Percentiles rank a stretch among this genome's conserved stretches.
These are phyloP conservation scores for Aplochiton taeniatus DNA, from an alignment of 2,797 vertebrate species.

Conservation along the genomic window DNA sequence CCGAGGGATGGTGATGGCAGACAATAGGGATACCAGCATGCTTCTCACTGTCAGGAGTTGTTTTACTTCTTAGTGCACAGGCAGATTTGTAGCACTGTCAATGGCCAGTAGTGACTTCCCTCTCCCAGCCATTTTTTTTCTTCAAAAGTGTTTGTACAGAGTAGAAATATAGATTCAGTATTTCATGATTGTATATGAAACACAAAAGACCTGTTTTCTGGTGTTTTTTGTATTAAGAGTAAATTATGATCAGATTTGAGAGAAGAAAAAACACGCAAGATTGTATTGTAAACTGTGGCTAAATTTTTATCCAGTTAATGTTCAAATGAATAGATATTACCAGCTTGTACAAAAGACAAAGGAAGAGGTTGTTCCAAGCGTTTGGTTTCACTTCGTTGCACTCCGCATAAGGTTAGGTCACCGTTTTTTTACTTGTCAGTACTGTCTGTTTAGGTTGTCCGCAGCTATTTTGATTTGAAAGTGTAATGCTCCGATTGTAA, in stretches of 20 bases:
- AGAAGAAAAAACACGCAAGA: conserved; percentile 73
- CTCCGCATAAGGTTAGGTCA: conserved; percentile 72
- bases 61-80: conserved; percentile 67
- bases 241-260: conserved; percentile 86
- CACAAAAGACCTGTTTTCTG: conserved; percentile 95
- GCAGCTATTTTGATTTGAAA: conserved; percentile 48
- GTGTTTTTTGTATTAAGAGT: conserved; percentile 93
- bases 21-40: conserved; percentile 69
- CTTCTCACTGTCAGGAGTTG: conserved; percentile 68
- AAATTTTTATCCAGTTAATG: conserved; percentile 92
- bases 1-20: conserved; percentile 60
- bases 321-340: conserved; percentile 83
- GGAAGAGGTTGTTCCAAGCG: conserved; percentile 89
- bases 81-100: conserved; percentile 92
- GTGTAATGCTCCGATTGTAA: conserved; percentile 62
- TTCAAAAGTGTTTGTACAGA: conserved; percentile 92
- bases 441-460: conserved; percentile 46
- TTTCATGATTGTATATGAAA: conserved; percentile 98
- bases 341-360: conserved; percentile 86
- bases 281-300: conserved; percentile 98
- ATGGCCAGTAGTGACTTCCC: conserved; percentile 87
- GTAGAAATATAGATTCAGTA: conserved; percentile 92
- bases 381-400: conserved; percentile 91
- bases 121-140: conserved; percentile 84
- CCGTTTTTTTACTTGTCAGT: conserved; percentile 52